Base-by-base conservation (phyloP, 2,797 vertebrate genomes). In the Eutrigla gurnardus region DNA sequence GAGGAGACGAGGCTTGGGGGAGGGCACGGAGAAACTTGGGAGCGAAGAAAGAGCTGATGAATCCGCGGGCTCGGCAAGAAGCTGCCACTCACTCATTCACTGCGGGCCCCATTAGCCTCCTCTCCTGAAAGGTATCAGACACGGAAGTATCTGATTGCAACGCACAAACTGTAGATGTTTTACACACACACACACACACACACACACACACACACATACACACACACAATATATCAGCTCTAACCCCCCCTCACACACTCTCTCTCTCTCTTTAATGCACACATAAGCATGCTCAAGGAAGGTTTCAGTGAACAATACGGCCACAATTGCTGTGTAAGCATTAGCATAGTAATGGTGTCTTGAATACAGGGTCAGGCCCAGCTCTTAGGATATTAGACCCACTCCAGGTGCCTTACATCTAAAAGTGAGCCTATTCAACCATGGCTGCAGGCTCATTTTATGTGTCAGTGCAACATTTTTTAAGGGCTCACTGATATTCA, bases 311-410 rank as follows among this genome's bases (percentile, higher is more conserved):
- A 86, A 88, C 88, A 90, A 90, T 88, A 35, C 77, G 0, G 6
- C 73, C 39, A 80, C 71, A 81, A 90, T 70, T 88, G 88, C 87
- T 86, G 87, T 80, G 86, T 91, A 89, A 91, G 88, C 91, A 92
- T 91, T 88, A 90, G 85, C 91, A 92, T 90, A 83, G 83, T 85
- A 93, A 91, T 91, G 74, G 84, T 86, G 81, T 84, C 63, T 83
- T 89, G 74, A 86, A 80, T 76, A 73, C 73, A 54, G 76, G 83
- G 85, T 87, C 86, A 81, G 75, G 65, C 69, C 40, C 52, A 57
- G 81, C 88, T 89, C 82, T 81, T 75, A 73, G 78, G 87, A 87
- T 87, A 91, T 90, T 89, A 87, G 73, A 79, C 37, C 64, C 77
- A 72, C 86, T 88, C 85, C 66, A 78, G 78, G 80, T 84, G 80